Evolutionary conservation across 2,113 vertebrate species (phyloP), one percentile per base, ranked within the genome.

Genomic region (Macrotus californicus): DNA sequence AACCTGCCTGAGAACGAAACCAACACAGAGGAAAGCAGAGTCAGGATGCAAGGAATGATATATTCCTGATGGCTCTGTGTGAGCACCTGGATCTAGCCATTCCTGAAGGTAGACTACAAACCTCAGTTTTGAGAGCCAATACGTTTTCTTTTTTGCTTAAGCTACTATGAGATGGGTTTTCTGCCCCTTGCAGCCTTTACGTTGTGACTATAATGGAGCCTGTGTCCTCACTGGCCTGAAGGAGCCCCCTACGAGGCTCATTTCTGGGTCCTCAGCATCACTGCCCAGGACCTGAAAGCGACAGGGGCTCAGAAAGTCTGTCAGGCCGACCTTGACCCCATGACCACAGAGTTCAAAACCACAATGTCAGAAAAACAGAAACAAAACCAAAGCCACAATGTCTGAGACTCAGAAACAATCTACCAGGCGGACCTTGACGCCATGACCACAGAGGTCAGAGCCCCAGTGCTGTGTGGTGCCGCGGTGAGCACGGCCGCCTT

Each of bases 401-500:
- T n/a, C n/a, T n/a, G n/a, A n/a, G n/a, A n/a, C 29, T 94, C 82
- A 91, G 26, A 6, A 81, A 64, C n/a, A n/a, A 43, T 76, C 70
- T 41, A n/a, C 24, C 16, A 72, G 19, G 64, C 22, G 59, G 75
- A 41, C 13, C 13, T 80, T 13, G 13, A 72, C 9, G 43, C 46
- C 56, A 56, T 15, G 15, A 61, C 31, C 41, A 48, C 22, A n/a
- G 48, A 64, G 9, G 56, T 81, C 21, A 34, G 16, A 64, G 59
- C 75, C 29, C 29, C 0, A 59, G 56, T 59, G 56, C 24, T 67
- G 2, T 0, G 4, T 0, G 0, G 98, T 98, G 97, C 98, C 98
- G 98, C 98, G 98, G 98, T 98, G 95, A 98, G 98, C 98, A 98
- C 98, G 98, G 98, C 98, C 98, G 98, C 98, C 98, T 98, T 98